Conservation (phyloP, 2,888 invertebrate species). For the Eupithecia exiguata region DNA sequence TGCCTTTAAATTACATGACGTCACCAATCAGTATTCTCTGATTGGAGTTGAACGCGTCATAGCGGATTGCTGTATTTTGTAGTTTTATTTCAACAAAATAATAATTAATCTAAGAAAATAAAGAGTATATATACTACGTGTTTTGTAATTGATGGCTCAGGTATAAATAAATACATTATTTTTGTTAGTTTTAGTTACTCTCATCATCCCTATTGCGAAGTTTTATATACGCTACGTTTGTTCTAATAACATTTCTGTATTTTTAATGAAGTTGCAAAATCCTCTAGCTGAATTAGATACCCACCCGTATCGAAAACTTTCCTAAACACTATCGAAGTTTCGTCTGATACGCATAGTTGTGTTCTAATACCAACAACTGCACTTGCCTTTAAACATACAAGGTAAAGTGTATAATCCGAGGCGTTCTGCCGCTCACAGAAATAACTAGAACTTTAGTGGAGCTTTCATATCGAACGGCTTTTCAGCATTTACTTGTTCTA, state of each 20-base stretch:
- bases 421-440: conserved; percentile 63
- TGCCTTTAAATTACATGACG: too few relatives aligned
- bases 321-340: conserved; percentile 57
- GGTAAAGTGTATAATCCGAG: conserved; percentile 67
- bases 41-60: too few relatives aligned
- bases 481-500: not conserved
- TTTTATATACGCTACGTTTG: not conserved
- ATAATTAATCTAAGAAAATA: too few relatives aligned
- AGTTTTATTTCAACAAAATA: too few relatives aligned
- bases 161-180: too few relatives aligned
- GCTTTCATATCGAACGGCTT: conserved; percentile 42
- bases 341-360: conserved; percentile 65
- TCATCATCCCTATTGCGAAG: not conserved
- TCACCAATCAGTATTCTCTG: too few relatives aligned
- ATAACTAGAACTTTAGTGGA: conserved; percentile 67
- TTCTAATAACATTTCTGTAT: not conserved
- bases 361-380: conserved; percentile 70
- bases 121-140: too few relatives aligned
- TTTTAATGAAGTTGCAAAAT: not conserved
- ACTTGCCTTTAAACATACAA: conserved; percentile 70
- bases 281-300: conserved; percentile 19
- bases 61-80: too few relatives aligned
- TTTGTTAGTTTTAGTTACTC: too few relatives aligned
- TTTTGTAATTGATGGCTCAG: too few relatives aligned
- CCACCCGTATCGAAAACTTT: not conserved